Evolutionary conservation across 1,140 invertebrate species (phyloP), one percentile per base, ranked within the genome.

Genomic region (Apocrypta bakeri): DNA sequence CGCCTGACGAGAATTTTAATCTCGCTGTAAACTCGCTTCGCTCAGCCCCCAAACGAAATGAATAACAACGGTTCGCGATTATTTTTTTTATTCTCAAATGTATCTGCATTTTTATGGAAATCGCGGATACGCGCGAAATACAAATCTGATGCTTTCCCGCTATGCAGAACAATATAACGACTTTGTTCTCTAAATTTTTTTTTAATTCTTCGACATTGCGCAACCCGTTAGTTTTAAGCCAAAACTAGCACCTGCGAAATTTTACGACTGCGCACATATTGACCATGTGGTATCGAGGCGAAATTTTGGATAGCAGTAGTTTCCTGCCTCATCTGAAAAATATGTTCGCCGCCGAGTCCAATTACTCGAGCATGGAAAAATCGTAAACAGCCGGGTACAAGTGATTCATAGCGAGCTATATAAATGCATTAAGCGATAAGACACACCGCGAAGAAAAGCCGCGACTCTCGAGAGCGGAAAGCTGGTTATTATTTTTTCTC

Each of bases 401-500:
- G 25, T 77, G 33, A 77, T 68, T 42, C 29, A 68, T 68, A 0
- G 24, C 33, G 2, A 31, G 40, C 31, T 6, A 64, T 76, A 37
- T 76, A 33, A 27, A 17, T 33, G 29, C 24, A 64, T 77, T 78
- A 69, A 48, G 48, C 8, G 27, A 29, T 12, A 78, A 3, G 61
- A 63, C 24, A 29, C 25, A 68, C 29, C 27, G 25, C 25, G 29
- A 86, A 85, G 85, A 79, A 69, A 48, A 64, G 69, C 48, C 0
- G 17, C 48, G 29, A n/a, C n/a, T n/a, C n/a, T n/a, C n/a, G n/a
- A n/a, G n/a, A 33, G 72, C 79, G 61, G 17, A 29, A 66, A 56
- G 14, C 69, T 25, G 71, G 72, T 81, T 40, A 56, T 75, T 81
- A 74, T 84, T 79, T 66, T 85, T 83, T 80, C 63, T 72, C 79